Evolutionary conservation across 2,113 vertebrate species (phyloP).

Genomic region (Pseudorhombus dupliciocellatus): DNA sequence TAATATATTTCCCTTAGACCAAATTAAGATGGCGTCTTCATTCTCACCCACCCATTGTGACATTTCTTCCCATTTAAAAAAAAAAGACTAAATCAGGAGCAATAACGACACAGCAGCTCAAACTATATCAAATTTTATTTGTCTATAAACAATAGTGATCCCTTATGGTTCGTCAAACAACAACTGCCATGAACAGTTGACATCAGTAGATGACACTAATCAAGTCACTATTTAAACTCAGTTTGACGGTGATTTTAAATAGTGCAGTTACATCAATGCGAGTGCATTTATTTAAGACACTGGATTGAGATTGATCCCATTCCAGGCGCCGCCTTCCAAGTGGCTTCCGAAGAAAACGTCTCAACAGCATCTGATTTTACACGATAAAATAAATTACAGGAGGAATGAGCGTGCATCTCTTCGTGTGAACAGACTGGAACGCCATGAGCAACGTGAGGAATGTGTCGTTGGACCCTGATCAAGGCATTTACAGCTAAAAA

Average conservation of each 20-base stretch:
- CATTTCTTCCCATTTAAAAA: neutral
- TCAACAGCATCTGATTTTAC: conserved; percentile 58
- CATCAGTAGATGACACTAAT: conserved; percentile 26
- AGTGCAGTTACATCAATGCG: conserved; percentile 34
- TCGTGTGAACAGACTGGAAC: conserved; percentile 38
- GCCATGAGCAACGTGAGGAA: conserved; percentile 33
- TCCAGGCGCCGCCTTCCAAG: conserved; percentile 11
- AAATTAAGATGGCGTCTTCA: no score
- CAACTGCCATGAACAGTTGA: conserved; percentile 27
- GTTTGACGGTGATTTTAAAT: conserved; percentile 43
- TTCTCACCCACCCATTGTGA: no score
- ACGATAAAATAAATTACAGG: conserved; percentile 75
- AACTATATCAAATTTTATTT: conserved; percentile 65
- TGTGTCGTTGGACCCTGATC: conserved; percentile 8
- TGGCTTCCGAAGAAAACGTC: conserved; percentile 18
- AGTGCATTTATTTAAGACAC: conserved; percentile 46
- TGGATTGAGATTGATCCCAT: conserved; percentile 34
- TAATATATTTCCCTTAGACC: no score
- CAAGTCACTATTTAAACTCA: conserved; percentile 51
- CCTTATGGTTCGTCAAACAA: conserved; percentile 63
- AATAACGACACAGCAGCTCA: conserved; percentile 24
- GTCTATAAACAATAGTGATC: conserved; percentile 65
- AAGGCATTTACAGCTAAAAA: conserved; percentile 25
- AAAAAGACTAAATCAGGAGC: neutral
- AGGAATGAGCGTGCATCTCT: conserved; percentile 18